Percentiles rank a stretch among this genome's conserved stretches.
phyloP scores from a whole-genome alignment of 2,888 invertebrate genomes.

The Asteroscopus sphinx region DNA sequence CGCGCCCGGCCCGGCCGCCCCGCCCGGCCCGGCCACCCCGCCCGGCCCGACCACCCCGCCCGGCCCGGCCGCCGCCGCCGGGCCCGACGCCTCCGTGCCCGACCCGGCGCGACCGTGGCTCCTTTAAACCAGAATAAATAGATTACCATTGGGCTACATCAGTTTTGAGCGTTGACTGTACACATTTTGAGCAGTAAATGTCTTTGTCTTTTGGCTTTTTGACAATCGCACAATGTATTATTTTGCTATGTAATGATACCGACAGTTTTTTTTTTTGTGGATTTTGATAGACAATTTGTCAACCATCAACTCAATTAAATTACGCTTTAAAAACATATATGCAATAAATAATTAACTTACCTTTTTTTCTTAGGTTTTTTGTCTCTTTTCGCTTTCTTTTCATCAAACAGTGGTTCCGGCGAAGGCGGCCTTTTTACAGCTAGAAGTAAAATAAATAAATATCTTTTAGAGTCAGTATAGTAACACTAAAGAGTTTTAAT shows the following conservation, averaged over 20 bases:
- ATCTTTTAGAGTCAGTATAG: too few relatives aligned
- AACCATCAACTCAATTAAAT: too few relatives aligned
- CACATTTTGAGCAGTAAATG: too few relatives aligned
- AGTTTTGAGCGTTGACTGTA: too few relatives aligned
- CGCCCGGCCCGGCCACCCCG: constrained; percentile 22
- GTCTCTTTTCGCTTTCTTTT: constrained; percentile 85
- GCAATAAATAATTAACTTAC: constrained; percentile 56
- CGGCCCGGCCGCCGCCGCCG: constrained; percentile 75
- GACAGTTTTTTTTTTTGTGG: too few relatives aligned
- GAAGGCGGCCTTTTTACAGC: constrained; percentile 80
- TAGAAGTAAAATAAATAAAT: constrained; percentile 55
- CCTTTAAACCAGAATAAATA: constrained; percentile 66
- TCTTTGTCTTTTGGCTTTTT: too few relatives aligned
- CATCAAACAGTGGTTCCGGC: constrained; percentile 78
- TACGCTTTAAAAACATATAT: too few relatives aligned
- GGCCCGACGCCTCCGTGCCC: constrained; percentile 70
- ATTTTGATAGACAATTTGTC: too few relatives aligned
- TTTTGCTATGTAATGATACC: too few relatives aligned
- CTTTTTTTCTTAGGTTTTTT: constrained; percentile 87
- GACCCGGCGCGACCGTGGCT: constrained; percentile 80
- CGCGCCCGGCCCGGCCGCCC: constrained; percentile 31
- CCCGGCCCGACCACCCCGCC: constrained; percentile 71
- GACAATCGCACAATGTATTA: too few relatives aligned
- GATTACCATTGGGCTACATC: too few relatives aligned
- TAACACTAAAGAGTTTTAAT: too few relatives aligned